Base-by-base conservation (phyloP, 2,888 invertebrate species). In the Tipula confusa region DNA sequence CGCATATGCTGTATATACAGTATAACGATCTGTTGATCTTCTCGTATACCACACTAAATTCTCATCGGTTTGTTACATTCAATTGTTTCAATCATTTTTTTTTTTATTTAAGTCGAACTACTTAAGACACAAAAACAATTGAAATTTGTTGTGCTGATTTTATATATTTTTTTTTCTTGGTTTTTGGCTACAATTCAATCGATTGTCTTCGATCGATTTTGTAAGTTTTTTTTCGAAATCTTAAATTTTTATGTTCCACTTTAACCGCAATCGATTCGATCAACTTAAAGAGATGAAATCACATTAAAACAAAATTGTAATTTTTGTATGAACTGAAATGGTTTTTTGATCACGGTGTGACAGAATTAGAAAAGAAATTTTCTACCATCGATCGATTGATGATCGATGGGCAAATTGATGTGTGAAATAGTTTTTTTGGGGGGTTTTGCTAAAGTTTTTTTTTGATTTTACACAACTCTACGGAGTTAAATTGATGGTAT, bases 51-150 rank as follows among this genome's bases (percentile, higher is more conserved):
- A 24, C 64, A 64, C 9, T 9, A 24, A 7, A 24, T 38, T 11
- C 9, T 11, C 13, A 38, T 38, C n/a, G n/a, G 9, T 5, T 38
- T 64, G 64, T 24, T 64, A 64, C 64, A 64, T 64, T 64, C 64
- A 64, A 64, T 64, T 64, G 64, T 64, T 64, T 64, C 64, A 64
- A 64, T 64, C 64, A 64, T 64, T 64, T 64, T n/a, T n/a, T n/a
- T n/a, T n/a, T n/a, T n/a, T n/a, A n/a, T n/a, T 64, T 64, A 64
- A 64, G 24, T 64, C 64, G 64, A 43, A 64, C 64, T 64, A 64
- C 64, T 64, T 64, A 64, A 64, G 64, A 64, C 9, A 64, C 64
- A 64, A 64, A 64, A 64, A 64, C 64, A 64, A 64, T 64, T 64
- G 64, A 64, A 64, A 64, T 64, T 64, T 64, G 64, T 64, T 64